Evolutionary conservation across 2,797 vertebrate species (phyloP), one percentile per base, ranked within the genome.

Genomic region (Valencia hispanica): DNA sequence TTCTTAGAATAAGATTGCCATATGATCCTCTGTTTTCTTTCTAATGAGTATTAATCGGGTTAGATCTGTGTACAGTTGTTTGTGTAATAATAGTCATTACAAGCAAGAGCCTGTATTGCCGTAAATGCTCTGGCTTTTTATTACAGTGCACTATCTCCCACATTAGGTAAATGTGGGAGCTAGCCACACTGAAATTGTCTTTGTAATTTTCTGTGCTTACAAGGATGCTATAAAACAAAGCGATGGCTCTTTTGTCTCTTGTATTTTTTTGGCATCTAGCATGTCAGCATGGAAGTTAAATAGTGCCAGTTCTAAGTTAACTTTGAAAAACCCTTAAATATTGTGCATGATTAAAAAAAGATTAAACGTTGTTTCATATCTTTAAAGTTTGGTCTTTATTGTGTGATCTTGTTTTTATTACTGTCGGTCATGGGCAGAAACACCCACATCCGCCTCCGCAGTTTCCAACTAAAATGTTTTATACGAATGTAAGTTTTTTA

Each of bases 31-130:
- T 79, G 41, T 88, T 86, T 87, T 85, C 70, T 78, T 69, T 76
- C 82, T 84, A 86, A 86, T 87, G 73, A 87, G 61, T 80, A 70
- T 86, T 83, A 90, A 90, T 91, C 66, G 80, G 80, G 59, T 80
- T 73, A 86, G 72, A 91, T 87, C 84, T 76, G 68, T 76, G 57
- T 83, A 69, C 65, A 22, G 84, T 85, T 87, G 73, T 88, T 80
- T 84, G 74, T 86, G 72, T 81, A 69, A 81, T 84, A 79, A 90
- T 84, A 81, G 78, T 88, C 81, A 83, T 88, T 83, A 84, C 6
- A 63, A 73, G 50, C 83, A 73, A 74, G 34, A 79, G 20, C 83
- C 45, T 79, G 32, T 82, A 84, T 80, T 71, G 70, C 66, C 63
- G 71, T 77, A 45, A 55, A 79, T 85, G 34, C 34, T 66, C 73